Base-by-base conservation (phyloP, 2,888 invertebrate species). In the Gibbula magus region DNA sequence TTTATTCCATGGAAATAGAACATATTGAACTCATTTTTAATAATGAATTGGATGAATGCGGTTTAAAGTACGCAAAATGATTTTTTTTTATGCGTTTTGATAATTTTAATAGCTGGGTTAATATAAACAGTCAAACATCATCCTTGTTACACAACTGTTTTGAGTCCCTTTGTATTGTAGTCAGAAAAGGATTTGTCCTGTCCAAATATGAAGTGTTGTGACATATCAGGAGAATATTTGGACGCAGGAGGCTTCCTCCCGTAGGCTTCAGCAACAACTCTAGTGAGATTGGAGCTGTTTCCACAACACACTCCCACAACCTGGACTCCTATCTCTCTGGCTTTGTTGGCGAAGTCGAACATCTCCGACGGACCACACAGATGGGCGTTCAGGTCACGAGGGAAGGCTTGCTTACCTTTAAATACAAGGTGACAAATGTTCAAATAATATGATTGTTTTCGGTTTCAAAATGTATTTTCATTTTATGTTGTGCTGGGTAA, bases 301-400 rank as follows among this genome's bases (percentile, higher is more conserved):
- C 88, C 88, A 75, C 88, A 88, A 79, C 88, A 88, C 52, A 88
- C 78, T 0, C 88, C 88, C 0, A 87, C 66, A 56, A 88, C 87
- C 67, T 86, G 82, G n/a, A 88, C 79, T 5, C 85, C 85, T 8
- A 86, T 81, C 66, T 84, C 82, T 76, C 84, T 77, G 45, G 82
- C 78, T 74, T 83, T 81, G n/a, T 77, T 45, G 4, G 84, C 86
- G 73, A 89, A 86, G 51, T 83, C 66, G n/a, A 20, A 77, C 13
- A 88, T 84, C 52, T 85, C 83, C 16, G 75, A 61, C 29, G 80
- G 80, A 2, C 83, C 25, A 54, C 84, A 81, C 16, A 70, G 73
- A 77, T 73, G 80, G 29, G 70, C 67, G 20, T 79, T 61, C 61
- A 89, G 61, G 76, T 87, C 81, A 29, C 1, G 22, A 0, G 81